Evolutionary conservation across 2,888 invertebrate species (phyloP).

Genomic region (Zeuzera pyrina): DNA sequence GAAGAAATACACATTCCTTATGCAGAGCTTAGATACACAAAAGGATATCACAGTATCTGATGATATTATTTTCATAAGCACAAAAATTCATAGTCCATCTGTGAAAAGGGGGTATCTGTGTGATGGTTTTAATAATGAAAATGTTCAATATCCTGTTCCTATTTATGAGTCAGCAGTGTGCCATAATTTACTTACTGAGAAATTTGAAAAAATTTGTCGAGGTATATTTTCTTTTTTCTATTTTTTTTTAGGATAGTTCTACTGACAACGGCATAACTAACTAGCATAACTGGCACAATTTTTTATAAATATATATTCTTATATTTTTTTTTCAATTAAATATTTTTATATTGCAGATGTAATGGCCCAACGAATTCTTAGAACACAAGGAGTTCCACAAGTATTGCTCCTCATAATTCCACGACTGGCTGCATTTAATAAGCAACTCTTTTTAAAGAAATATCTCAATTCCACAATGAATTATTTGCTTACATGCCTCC

Average conservation of each 20-base stretch:
- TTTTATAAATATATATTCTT: conserved; percentile 3
- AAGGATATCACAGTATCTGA: conserved; percentile 61
- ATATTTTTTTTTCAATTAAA: conserved; percentile 4
- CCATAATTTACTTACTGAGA: conserved; percentile 83
- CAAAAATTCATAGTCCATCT: conserved; percentile 73
- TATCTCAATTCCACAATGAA: conserved; percentile 83
- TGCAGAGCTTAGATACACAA: conserved; percentile 70
- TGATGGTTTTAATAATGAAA: conserved; percentile 65
- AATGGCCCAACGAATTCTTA: conserved; percentile 82
- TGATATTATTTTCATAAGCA: conserved; percentile 73
- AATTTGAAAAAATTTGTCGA: conserved; percentile 85
- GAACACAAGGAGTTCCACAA: conserved; percentile 88
- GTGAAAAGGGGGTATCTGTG: conserved; percentile 67
- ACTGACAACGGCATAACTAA: neutral
- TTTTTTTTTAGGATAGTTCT: no score
- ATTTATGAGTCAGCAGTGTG: conserved; percentile 92
- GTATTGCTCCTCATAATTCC: conserved; percentile 90
- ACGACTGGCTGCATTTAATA: conserved; percentile 93
- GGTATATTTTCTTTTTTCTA: conserved; percentile 29
- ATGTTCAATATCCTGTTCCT: conserved; percentile 68
- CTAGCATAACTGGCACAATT: neutral
- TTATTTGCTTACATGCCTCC: conserved; percentile 83
- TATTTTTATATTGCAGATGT: conserved; percentile 70
- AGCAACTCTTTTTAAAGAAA: conserved; percentile 82
- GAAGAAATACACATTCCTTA: conserved; percentile 81